Conservation (phyloP, 2,888 invertebrate species). For the Tetragonula carbonaria region DNA sequence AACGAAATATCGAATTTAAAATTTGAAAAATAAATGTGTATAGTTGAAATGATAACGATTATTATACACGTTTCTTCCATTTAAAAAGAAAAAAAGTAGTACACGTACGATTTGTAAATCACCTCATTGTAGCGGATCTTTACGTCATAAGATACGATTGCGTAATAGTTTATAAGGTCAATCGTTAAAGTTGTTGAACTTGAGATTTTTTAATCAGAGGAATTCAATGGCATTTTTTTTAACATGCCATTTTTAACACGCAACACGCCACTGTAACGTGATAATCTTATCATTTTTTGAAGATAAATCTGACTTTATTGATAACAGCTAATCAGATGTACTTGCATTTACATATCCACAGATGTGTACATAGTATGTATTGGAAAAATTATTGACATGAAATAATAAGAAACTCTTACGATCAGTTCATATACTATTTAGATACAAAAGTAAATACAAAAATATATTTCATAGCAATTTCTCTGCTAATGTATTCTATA, state of each 20-base stretch:
- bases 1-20: background rate
- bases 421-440: background rate
- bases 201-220: background rate
- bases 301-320: background rate
- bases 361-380: background rate
- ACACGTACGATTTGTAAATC: conserved; percentile 5
- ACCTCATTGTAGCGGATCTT: background rate
- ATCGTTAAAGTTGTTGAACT: background rate
- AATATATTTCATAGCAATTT: background rate
- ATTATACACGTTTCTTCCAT: background rate
- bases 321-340: background rate
- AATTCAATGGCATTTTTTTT: background rate
- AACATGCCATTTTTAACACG: background rate
- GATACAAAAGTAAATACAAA: background rate
- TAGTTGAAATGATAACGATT: background rate
- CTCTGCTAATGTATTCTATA: background rate
- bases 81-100: background rate
- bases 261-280: conserved; percentile 4
- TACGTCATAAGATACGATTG: conserved; percentile 19
- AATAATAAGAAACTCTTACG: background rate
- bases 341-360: background rate
- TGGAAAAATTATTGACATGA: background rate
- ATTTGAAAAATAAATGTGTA: background rate
- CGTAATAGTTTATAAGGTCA: conserved; percentile 14
- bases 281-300: conserved; percentile 4